Evolutionary conservation across 64 coral and sea anemone species (phyloP), one percentile per base, ranked within the genome.

Genomic region (Acropora tenuis): DNA sequence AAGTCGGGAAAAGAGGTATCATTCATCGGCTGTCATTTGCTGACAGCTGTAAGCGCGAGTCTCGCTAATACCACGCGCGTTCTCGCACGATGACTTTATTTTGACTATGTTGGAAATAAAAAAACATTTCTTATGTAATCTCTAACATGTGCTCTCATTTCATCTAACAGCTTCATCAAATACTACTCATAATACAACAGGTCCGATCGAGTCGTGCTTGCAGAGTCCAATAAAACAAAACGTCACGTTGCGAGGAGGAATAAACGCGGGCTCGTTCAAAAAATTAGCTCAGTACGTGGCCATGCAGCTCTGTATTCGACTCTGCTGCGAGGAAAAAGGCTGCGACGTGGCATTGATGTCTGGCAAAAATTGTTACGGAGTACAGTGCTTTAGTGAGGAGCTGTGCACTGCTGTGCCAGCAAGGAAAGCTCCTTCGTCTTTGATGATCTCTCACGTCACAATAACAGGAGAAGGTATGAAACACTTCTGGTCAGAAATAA

Each of bases 291-390:
- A 99, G 67, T 99, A 86, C 58, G 97, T 99, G 0, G 97, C 97
- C 8, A 99, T 99, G 97, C 94, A 96, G 18, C 75, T 99, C 19
- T 99, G 97, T 84, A 91, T 99, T 49, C 92, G 91, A 50, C 77
- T 99, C 47, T 99, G 97, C 41, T 99, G 97, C 78, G 91, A 99
- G n/a, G 86, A 99, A 74, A 96, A 99, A 86, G 92, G 94, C 7
- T 99, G 97, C 59, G 97, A 99, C 72, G 97, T 99, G 6, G 97
- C 97, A 1, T 52, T 99, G 15, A 86, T 99, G 91, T 96, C 94
- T 30, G 97, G 94, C 0, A 99, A 99, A 59, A 99, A 99, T 66
- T 99, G 97, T 72, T 99, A 99, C 16, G 97, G 97, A 13, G 97
- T 99, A 11, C 94, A 99, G 43, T 99, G 97, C 57, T 99, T 96